These are phyloP conservation scores for Scalopus aquaticus DNA, from an alignment of 2,113 vertebrate genomes.

Conservation along the genomic window DNA sequence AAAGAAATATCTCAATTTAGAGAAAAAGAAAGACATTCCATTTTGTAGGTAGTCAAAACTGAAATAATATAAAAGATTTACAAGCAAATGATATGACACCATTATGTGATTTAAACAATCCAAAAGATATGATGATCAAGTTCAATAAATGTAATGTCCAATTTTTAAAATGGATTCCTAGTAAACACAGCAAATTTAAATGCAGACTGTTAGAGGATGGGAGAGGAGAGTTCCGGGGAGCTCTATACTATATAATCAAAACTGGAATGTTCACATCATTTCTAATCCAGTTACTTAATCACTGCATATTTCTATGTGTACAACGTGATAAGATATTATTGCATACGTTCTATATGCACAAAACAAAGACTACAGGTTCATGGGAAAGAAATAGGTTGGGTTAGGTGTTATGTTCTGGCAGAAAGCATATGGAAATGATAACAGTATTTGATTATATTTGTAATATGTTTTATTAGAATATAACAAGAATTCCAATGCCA, in stretches of 20 bases:
- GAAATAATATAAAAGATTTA: conserved; percentile 69
- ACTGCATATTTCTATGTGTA: neutral
- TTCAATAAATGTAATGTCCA: neutral
- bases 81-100: conserved; percentile 69
- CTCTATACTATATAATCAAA: neutral
- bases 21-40: conserved; percentile 59
- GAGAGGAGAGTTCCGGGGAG: neutral
- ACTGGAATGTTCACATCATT: neutral
- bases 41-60: conserved; percentile 80
- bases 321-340: neutral
- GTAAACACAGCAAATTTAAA: neutral
- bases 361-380: neutral
- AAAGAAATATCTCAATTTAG: conserved; percentile 44
- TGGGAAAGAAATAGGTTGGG: neutral
- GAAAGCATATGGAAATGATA: conserved; percentile 15
- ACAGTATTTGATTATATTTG: neutral
- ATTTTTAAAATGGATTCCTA: neutral
- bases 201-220: neutral
- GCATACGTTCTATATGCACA: neutral
- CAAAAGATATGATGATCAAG: neutral
- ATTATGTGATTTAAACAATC: conserved; percentile 61
- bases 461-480: neutral
- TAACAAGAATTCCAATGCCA: neutral
- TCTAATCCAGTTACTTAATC: neutral
- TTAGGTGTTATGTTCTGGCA: neutral